phyloP scores from a whole-genome alignment of 2,888 invertebrate genomes.

The Clanis bilineata region DNA sequence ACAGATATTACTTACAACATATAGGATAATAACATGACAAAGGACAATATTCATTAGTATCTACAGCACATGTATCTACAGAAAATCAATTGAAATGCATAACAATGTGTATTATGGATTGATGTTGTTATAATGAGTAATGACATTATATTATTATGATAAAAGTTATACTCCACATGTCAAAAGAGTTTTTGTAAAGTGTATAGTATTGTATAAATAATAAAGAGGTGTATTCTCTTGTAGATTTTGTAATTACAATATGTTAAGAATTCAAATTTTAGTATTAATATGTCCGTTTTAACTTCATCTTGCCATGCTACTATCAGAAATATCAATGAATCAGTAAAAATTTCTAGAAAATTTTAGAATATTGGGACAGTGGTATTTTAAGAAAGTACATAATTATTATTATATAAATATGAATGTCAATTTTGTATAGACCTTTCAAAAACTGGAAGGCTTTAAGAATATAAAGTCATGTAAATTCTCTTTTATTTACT shows the following conservation, averaged over 20 bases:
- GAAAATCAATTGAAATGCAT: background rate
- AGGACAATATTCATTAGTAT: background rate
- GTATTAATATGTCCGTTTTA: background rate
- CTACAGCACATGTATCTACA: background rate
- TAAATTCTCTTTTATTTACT: constrained; percentile 32
- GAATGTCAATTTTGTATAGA: constrained; percentile 18
- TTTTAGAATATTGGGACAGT: constrained; percentile 18
- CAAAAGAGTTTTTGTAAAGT: constrained; percentile 3
- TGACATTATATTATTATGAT: background rate
- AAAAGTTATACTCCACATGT: background rate
- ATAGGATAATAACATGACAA: background rate
- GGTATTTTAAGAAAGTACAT: constrained; percentile 3
- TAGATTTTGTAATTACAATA: background rate
- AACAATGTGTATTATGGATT: background rate
- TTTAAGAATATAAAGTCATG: constrained; percentile 20
- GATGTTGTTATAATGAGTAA: background rate
- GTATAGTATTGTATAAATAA: constrained; percentile 5
- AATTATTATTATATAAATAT: no score
- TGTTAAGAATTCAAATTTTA: background rate
- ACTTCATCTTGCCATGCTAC: background rate
- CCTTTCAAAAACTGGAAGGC: constrained; percentile 30
- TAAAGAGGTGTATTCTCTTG: background rate
- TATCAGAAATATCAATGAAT: constrained; percentile 11
- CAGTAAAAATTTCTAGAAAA: constrained; percentile 20
- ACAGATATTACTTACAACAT: constrained; percentile 6